Percentiles rank a stretch among this genome's conserved stretches.
Evolutionary conservation across 2,888 invertebrate genomes (phyloP).

Genomic region (Geotrupes spiniger): DNA sequence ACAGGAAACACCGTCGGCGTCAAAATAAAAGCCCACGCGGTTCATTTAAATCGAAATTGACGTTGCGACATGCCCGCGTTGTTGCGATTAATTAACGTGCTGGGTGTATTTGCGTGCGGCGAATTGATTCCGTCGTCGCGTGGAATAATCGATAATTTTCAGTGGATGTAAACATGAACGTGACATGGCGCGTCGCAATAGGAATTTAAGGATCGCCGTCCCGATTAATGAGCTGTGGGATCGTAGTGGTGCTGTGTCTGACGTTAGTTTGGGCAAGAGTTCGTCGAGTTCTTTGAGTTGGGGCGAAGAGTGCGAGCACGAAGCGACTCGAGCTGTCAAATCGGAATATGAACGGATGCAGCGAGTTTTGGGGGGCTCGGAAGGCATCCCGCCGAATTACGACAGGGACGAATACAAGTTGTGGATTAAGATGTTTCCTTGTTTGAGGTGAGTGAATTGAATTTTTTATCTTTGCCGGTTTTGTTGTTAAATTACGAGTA

Average conservation of each 20-base stretch:
- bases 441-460: constrained; percentile 51
- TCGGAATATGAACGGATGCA: constrained; percentile 59
- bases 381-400: constrained; percentile 51
- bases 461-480: neutral
- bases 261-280: constrained; percentile 31
- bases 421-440: constrained; percentile 59
- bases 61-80: too few relatives aligned
- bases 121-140: too few relatives aligned
- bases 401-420: constrained; percentile 59
- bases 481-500: neutral
- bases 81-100: too few relatives aligned
- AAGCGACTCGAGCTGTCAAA: constrained; percentile 53
- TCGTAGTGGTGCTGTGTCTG: neutral
- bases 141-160: constrained; percentile 8
- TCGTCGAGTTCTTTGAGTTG: constrained; percentile 51
- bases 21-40: too few relatives aligned
- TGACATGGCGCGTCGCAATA: neutral
- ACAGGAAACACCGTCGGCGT: too few relatives aligned
- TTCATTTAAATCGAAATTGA: too few relatives aligned
- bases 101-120: too few relatives aligned
- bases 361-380: constrained; percentile 56
- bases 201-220: neutral
- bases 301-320: constrained; percentile 55
- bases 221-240: neutral
- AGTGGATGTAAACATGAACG: neutral